Percentiles rank a stretch among this genome's conserved stretches.
phyloP scores from a whole-genome alignment of 2,888 invertebrate genomes.

The Heliconius charithonia region DNA sequence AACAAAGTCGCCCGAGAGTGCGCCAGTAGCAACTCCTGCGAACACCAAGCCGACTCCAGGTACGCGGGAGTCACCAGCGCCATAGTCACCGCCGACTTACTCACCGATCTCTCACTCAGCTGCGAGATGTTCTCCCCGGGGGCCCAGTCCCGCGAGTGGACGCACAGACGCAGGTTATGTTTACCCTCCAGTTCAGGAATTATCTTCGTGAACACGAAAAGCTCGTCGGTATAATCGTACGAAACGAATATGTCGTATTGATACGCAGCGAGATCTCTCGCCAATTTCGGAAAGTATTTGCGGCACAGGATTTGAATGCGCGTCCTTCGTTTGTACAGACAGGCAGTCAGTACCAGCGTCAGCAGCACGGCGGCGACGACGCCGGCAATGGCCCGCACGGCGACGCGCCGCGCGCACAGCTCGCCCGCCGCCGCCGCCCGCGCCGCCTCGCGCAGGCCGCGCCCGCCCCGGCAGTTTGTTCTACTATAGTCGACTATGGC shows the following conservation, averaged over 20 bases:
- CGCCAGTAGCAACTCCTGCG: neutral
- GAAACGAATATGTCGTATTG: constrained; percentile 92
- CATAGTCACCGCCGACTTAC: neutral
- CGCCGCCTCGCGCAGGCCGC: neutral
- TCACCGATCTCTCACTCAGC: neutral
- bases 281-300: neutral
- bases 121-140: neutral
- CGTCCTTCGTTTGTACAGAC: neutral
- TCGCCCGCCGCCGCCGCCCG: neutral
- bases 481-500: neutral
- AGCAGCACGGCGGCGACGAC: neutral
- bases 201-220: constrained; percentile 86
- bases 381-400: neutral
- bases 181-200: constrained; percentile 60
- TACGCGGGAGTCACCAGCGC: neutral
- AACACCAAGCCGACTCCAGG: neutral
- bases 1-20: neutral
- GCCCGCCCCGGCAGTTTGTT: neutral
- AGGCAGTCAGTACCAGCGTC: neutral
- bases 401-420: neutral
- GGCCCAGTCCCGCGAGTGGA: neutral
- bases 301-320: neutral
- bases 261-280: neutral
- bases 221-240: constrained; percentile 89
- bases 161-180: neutral